Evolutionary conservation across 2,888 invertebrate genomes (phyloP).

Genomic region (Palloptera scutellata): DNA sequence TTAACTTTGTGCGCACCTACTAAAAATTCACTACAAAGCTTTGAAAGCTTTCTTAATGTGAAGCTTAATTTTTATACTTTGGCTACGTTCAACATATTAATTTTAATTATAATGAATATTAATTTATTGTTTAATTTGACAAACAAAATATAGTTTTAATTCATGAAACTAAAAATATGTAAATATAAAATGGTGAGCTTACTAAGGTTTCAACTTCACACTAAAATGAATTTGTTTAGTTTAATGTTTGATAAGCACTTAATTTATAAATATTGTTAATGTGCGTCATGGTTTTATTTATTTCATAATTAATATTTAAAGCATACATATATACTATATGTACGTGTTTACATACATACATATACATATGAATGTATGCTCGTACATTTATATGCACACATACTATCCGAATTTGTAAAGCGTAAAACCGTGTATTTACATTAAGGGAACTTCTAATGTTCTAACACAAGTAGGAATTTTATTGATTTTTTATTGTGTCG

Average conservation of each 20-base stretch:
- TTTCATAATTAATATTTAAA: background rate
- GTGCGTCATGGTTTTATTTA: no score
- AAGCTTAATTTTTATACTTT: constrained; percentile 29
- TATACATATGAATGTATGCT: background rate
- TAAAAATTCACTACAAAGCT: constrained; percentile 18
- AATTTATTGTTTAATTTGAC: no score
- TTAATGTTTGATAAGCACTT: background rate
- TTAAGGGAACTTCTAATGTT: background rate
- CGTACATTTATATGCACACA: background rate
- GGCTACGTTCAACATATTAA: constrained; percentile 17
- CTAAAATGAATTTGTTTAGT: background rate
- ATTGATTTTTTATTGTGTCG: no score
- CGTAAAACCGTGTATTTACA: constrained; percentile 11
- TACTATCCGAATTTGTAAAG: background rate
- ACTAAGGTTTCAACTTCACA: no score
- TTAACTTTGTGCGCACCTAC: no score
- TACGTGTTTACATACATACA: constrained; percentile 4
- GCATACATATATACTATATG: background rate
- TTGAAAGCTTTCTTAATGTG: constrained; percentile 27
- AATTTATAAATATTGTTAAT: no score
- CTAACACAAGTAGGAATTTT: background rate
- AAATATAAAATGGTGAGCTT: no score
- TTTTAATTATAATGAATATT: constrained; percentile 18
- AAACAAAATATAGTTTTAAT: no score
- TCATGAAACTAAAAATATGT: no score